These are phyloP conservation scores for Napeogenes inachia DNA, from an alignment of 2,888 invertebrate genomes.

Conservation along the genomic window DNA sequence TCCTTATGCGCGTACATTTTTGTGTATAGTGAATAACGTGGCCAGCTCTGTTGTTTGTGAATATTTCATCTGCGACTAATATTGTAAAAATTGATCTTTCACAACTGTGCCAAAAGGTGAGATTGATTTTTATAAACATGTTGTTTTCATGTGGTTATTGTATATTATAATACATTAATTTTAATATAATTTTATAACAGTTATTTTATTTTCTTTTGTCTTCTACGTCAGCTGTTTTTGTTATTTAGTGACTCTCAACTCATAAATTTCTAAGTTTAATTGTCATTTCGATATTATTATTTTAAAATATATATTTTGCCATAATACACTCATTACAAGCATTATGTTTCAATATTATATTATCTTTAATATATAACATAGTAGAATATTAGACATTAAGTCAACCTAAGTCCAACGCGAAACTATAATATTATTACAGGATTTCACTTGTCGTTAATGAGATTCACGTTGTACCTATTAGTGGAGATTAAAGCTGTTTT, in stretches of 20 bases:
- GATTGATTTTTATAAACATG: conserved; percentile 12
- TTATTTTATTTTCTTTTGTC: too few species aligned
- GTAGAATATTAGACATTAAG: too few species aligned
- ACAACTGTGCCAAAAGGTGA: conserved; percentile 64
- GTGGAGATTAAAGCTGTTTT: conserved; percentile 31
- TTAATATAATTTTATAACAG: too few species aligned
- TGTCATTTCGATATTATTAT: too few species aligned
- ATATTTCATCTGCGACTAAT: conserved; percentile 48
- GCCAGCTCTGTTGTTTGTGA: conserved; percentile 38
- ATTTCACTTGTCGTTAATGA: conserved; percentile 41
- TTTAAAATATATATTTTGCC: too few species aligned
- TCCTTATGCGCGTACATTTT: conserved; percentile 50
- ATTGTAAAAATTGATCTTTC: conserved; percentile 54
- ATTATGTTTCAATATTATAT: too few species aligned
- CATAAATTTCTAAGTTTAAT: too few species aligned
- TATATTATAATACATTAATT: not conserved
- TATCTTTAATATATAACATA: too few species aligned
- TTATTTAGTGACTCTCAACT: too few species aligned
- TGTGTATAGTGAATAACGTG: conserved; percentile 46
- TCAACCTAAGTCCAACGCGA: not conserved
- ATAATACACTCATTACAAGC: too few species aligned
- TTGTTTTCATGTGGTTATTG: not conserved
- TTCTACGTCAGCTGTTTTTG: too few species aligned
- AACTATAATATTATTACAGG: conserved; percentile 22
- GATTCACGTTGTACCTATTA: conserved; percentile 37